phyloP scores from a whole-genome alignment of 2,888 invertebrate species.

The Catocala fraxini region DNA sequence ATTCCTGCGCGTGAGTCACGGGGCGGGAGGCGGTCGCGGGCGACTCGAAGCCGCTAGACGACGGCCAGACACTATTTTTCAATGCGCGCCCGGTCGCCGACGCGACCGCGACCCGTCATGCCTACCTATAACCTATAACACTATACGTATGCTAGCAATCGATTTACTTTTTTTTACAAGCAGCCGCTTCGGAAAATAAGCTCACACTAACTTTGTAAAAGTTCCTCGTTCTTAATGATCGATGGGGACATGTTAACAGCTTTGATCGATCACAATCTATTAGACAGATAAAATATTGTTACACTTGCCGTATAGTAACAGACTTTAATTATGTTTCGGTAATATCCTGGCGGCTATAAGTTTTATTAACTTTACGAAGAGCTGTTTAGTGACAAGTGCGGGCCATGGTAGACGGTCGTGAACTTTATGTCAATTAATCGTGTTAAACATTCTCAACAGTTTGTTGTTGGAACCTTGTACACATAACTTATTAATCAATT shows the following conservation, averaged over 20 bases:
- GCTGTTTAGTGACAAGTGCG: constrained; percentile 1
- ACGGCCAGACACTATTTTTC: constrained; percentile 76
- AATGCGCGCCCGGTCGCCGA: constrained; percentile 56
- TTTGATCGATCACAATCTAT: constrained; percentile 39
- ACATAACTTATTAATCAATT: too few relatives aligned
- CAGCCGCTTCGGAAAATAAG: constrained; percentile 33
- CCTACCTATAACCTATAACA: constrained; percentile 40
- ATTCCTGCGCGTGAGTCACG: constrained; percentile 72
- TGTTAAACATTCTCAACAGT: too few relatives aligned
- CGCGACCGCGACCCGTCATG: constrained; percentile 51
- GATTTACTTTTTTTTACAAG: constrained; percentile 39
- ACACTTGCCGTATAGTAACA: constrained; percentile 12
- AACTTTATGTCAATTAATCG: constrained; percentile 3
- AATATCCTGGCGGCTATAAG: constrained; percentile 11
- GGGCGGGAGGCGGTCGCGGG: constrained; percentile 38
- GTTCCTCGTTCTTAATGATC: constrained; percentile 29
- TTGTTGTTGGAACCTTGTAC: too few relatives aligned
- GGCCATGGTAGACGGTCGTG: constrained; percentile 1
- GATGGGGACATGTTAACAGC: constrained; percentile 26
- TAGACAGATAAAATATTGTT: constrained; percentile 20
- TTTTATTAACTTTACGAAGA: constrained; percentile 31
- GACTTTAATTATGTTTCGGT: constrained; percentile 20
- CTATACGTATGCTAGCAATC: constrained; percentile 31
- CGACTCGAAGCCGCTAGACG: constrained; percentile 63
- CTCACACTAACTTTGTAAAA: constrained; percentile 23